Evolutionary conservation across 2,113 vertebrate species (phyloP).

Genomic region (Aphyosemion australe): DNA sequence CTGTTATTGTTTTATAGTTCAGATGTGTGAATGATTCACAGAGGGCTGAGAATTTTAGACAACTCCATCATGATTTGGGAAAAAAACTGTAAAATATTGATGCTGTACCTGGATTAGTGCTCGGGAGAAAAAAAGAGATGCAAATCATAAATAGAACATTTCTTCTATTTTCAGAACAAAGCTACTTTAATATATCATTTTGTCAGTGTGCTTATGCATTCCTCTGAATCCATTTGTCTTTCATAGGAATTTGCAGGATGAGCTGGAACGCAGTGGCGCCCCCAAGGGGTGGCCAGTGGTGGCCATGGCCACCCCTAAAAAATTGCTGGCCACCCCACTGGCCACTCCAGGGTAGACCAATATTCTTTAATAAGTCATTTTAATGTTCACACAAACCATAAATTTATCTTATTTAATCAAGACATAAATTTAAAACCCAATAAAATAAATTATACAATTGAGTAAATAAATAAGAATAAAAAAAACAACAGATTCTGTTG

Average conservation of each 20-base stretch:
- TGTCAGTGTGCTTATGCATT: constrained; percentile 25
- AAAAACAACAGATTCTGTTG: too few relatives aligned
- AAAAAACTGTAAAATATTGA: constrained; percentile 41
- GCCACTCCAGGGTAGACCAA: too few relatives aligned
- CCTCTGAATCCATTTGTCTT: constrained; percentile 17
- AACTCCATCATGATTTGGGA: constrained; percentile 44
- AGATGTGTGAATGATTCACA: constrained; percentile 42
- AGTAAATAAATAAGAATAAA: too few relatives aligned
- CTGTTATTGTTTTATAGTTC: constrained; percentile 32
- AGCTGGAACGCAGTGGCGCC: too few relatives aligned
- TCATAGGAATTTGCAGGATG: constrained; percentile 14
- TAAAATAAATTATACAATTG: too few relatives aligned
- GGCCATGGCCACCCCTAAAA: too few relatives aligned
- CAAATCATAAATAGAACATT: constrained; percentile 36
- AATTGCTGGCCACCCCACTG: too few relatives aligned
- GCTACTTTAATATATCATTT: constrained; percentile 16
- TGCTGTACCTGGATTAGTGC: constrained; percentile 33
- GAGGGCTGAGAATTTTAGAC: constrained; percentile 31
- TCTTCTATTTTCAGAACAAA: constrained; percentile 32
- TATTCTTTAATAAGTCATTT: too few relatives aligned
- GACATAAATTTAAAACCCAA: too few relatives aligned
- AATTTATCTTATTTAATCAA: too few relatives aligned
- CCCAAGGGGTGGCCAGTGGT: too few relatives aligned
- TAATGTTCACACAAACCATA: too few relatives aligned
- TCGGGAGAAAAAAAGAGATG: constrained; percentile 21